These are phyloP conservation scores for Cephus pygmeus DNA, from an alignment of 2,888 invertebrate genomes.

Conservation along the genomic window DNA sequence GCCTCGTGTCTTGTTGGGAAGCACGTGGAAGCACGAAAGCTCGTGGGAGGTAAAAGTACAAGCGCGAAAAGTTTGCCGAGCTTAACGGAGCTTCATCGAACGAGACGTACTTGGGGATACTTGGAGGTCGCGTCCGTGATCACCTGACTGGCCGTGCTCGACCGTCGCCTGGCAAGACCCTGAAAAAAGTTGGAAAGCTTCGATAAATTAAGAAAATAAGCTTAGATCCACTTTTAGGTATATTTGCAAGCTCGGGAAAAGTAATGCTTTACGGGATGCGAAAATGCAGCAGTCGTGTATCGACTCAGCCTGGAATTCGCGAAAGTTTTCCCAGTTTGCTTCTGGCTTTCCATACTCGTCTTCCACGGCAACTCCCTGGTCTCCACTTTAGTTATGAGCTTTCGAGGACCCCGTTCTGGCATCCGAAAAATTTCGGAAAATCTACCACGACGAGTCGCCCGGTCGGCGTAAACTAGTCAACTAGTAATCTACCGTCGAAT, in stretches of 20 bases:
- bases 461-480: neutral
- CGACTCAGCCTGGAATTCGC: neutral
- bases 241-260: neutral
- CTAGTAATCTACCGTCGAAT: neutral
- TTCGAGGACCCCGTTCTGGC: neutral
- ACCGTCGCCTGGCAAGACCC: neutral
- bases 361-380: neutral
- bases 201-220: neutral
- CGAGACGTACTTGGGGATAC: neutral
- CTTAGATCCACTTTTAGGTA: neutral
- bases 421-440: neutral
- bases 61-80: neutral
- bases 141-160: neutral
- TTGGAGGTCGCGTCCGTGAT: neutral
- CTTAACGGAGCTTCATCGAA: neutral
- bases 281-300: neutral
- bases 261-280: neutral
- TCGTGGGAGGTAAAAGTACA: neutral
- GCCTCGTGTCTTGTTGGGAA: neutral
- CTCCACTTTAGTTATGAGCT: neutral
- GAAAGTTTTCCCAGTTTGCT: neutral
- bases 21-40: neutral
- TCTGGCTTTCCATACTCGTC: too few species aligned
- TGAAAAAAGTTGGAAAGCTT: neutral
- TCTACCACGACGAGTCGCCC: neutral